A percentile compares a stretch with the other conserved stretches of the same genome.
Conservation (phyloP, 2,113 vertebrate genomes). For the Carassius gibelio region DNA sequence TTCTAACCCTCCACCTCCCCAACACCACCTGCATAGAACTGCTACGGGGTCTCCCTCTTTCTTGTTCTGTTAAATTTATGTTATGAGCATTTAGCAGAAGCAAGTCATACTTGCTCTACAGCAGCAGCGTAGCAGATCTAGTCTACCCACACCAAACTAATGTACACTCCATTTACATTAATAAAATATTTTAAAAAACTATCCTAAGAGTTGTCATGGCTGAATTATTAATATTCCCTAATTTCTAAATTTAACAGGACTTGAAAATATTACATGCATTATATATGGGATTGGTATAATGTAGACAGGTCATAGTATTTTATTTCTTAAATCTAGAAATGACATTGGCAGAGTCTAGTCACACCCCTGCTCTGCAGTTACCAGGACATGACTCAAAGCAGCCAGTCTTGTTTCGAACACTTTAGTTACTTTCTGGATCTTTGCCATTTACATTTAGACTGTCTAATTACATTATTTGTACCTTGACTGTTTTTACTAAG, state of each 20-base stretch:
- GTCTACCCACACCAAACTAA: not conserved
- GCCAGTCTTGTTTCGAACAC: constrained; percentile 9
- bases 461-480: constrained; percentile 21
- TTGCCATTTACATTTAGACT: constrained; percentile 24
- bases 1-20: not conserved
- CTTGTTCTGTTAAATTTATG: not conserved
- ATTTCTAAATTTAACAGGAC: not conserved
- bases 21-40: not conserved
- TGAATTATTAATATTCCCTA: not conserved
- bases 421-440: constrained; percentile 6
- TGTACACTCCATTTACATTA: not conserved
- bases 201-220: not conserved
- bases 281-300: not conserved
- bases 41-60: not conserved
- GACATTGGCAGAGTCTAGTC: not conserved
- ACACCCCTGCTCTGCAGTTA: not conserved
- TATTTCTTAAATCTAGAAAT: not conserved
- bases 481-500: not conserved
- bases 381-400: constrained; percentile 20
- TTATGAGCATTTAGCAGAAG: not conserved
- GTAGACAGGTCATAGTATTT: not conserved
- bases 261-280: not conserved
- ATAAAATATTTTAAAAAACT: not conserved
- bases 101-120: too few relatives aligned
- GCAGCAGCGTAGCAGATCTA: not conserved